phyloP scores from a whole-genome alignment of 2,113 vertebrate genomes.

The Dicrurus megarhynchus region DNA sequence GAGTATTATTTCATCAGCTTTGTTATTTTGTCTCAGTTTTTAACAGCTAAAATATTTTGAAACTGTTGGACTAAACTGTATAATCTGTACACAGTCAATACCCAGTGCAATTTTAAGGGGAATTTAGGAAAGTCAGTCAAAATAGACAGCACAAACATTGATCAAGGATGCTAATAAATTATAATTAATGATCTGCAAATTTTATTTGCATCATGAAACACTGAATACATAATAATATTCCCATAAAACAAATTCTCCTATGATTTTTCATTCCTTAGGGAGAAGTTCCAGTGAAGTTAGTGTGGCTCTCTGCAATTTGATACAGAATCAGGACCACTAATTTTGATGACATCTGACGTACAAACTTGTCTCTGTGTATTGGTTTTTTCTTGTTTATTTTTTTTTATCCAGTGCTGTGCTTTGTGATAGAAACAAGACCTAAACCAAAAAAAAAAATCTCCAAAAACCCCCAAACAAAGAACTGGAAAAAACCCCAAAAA shows the following conservation, averaged over 20 bases:
- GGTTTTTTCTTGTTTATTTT: background rate
- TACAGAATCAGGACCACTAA: background rate
- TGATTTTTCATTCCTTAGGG: background rate
- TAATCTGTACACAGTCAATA: background rate
- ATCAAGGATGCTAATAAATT: background rate
- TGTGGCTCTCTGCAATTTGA: background rate
- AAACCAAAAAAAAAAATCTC: background rate
- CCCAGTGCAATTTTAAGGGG: background rate
- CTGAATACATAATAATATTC: background rate
- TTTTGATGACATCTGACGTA: background rate
- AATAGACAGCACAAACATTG: background rate
- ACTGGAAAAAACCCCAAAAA: fast-evolving
- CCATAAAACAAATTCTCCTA: background rate
- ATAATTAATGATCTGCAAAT: background rate
- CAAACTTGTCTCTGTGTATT: background rate
- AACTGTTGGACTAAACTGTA: background rate
- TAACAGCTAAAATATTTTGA: background rate
- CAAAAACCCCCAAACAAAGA: background rate
- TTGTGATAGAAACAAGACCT: background rate
- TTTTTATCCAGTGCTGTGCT: background rate
- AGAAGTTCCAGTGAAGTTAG: background rate
- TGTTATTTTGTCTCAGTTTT: background rate
- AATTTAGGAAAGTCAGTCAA: background rate
- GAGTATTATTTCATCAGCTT: background rate
- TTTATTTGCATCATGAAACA: background rate